Base-by-base conservation (phyloP, 2,797 vertebrate species). In the Discoglossus pictus region DNA sequence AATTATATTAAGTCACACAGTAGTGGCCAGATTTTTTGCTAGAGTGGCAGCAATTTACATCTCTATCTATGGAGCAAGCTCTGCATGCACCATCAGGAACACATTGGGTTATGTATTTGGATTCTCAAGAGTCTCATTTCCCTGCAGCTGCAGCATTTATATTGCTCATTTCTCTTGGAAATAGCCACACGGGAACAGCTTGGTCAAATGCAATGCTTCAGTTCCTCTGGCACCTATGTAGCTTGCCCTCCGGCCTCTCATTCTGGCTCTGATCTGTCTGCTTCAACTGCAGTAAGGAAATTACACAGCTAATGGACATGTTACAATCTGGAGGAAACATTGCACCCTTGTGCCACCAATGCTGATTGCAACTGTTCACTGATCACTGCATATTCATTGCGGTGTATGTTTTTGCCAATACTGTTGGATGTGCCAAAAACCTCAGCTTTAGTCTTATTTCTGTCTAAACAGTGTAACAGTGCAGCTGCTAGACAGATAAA, bases 101-200 rank as follows among this genome's bases (percentile, higher is more conserved):
- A 52, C 47, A 71, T 13, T 64, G 46, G 53, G 10, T 15, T 58
- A 58, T 58, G 53, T 64, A 64, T 63, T 25, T 58, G 25, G n/a
- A 43, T 61, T 43, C 68, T 52, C 68, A 71, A 15, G 36, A 13
- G 52, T 18, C 36, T 43, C 58, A 42, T 64, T 63, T 58, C 27
- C 53, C 36, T 64, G 61, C 68, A 51, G 52, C 52, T 64, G 60
- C 60, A 64, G 60, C 60, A 56, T 71, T 71, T 71, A 48, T 71
- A 34, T 43, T 56, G 53, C 53, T 63, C 24, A 58, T 64, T 64
- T 71, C 54, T 44, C 61, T 59, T 58, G 17, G 25, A 71, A 64
- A 63, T 52, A 48, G 51, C 25, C 68, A 38, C 60, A 58, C 25
- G 53, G 44, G 68, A 71, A 51, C 52, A 71, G 18, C 24, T 58